Percentiles rank a stretch among this genome's conserved stretches.
phyloP scores from a whole-genome alignment of 2,797 vertebrate species.

The Dryobates pubescens region DNA sequence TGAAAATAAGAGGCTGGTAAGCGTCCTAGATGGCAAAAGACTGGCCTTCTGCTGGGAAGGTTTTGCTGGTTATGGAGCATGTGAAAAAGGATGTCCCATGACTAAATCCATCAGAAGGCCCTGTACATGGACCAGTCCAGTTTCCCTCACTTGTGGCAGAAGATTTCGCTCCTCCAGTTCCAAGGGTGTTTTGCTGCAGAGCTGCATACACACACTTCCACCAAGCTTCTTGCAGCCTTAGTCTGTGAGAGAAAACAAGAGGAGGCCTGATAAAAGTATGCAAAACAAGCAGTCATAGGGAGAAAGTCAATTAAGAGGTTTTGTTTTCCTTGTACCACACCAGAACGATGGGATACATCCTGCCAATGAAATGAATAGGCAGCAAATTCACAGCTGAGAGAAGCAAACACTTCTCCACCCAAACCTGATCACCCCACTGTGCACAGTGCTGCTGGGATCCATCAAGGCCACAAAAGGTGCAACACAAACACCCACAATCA shows the following conservation, averaged over 20 bases:
- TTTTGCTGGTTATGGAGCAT: not conserved
- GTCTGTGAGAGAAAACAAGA: not conserved
- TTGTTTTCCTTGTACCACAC: not conserved
- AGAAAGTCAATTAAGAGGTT: not conserved
- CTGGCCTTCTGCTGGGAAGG: not conserved
- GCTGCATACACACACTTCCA: not conserved
- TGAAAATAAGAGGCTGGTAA: not conserved
- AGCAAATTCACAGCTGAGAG: constrained; percentile 13
- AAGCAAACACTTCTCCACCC: not conserved
- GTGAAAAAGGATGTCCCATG: not conserved
- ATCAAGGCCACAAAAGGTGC: rapidly evolving
- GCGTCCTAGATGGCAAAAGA: not conserved
- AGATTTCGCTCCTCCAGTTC: not conserved
- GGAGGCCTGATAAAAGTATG: not conserved
- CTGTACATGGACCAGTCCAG: not conserved
- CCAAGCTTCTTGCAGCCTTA: not conserved
- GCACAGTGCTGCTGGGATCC: not conserved
- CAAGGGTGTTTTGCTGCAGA: not conserved
- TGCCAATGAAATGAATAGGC: not conserved
- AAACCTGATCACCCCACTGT: not conserved
- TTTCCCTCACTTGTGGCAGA: not conserved
- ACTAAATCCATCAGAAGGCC: not conserved
- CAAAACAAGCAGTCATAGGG: not conserved
- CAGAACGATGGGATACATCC: not conserved
- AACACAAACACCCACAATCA: not conserved